Evolutionary conservation across 1,140 invertebrate species (phyloP).

Genomic region (Macrosteles quadrilineatus): DNA sequence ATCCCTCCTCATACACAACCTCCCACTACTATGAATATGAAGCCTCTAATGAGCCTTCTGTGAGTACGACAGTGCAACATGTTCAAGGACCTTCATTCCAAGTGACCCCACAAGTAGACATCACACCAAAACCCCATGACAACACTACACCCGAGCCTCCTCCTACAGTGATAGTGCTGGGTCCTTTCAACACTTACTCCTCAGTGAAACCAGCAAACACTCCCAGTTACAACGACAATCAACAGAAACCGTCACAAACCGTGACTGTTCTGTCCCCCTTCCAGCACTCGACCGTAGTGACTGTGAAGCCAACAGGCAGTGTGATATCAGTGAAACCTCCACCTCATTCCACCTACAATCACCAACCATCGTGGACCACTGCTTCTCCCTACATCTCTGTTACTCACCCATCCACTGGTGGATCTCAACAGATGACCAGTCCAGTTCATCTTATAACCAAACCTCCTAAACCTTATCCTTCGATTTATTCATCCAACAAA

Average conservation of each 20-base stretch:
- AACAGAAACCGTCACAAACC: constrained; percentile 23
- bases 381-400: constrained; percentile 1
- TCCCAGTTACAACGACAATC: constrained; percentile 41
- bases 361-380: neutral
- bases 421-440: constrained; percentile 7
- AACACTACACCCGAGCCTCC: constrained; percentile 55
- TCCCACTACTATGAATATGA: constrained; percentile 25
- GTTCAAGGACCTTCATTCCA: constrained; percentile 45
- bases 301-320: constrained; percentile 35
- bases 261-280: constrained; percentile 24
- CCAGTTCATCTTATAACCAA: constrained; percentile 8
- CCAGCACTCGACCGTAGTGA: constrained; percentile 31
- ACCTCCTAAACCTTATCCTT: neutral
- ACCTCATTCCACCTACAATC: constrained; percentile 2
- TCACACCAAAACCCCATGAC: constrained; percentile 40
- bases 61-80: constrained; percentile 43
- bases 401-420: constrained; percentile 20
- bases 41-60: constrained; percentile 21
- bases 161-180: constrained; percentile 71
- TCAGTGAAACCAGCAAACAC: constrained; percentile 43
- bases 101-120: constrained; percentile 40
- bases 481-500: neutral
- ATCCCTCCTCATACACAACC: constrained; percentile 28
- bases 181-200: constrained; percentile 52
- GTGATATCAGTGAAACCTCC: constrained; percentile 19